These are phyloP conservation scores for Enhydra lutris DNA, from an alignment of 2,113 vertebrate genomes.

Conservation along the genomic window DNA sequence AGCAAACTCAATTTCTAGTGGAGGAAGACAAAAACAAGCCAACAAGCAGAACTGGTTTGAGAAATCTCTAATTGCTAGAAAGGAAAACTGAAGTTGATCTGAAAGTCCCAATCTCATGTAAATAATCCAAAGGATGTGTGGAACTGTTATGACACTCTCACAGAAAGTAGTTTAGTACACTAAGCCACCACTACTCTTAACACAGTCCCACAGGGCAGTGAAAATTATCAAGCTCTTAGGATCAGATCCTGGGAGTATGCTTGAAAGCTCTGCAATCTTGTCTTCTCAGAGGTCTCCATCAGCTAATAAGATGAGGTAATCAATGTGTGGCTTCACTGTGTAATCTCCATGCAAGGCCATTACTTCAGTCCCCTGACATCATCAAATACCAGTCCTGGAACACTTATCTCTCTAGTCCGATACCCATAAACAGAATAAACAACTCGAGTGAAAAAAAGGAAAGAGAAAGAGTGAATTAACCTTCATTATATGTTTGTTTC, in stretches of 20 bases:
- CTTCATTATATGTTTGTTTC: background rate
- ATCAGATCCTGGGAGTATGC: slow-evolving; percentile 58
- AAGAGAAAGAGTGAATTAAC: background rate
- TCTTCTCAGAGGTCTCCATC: slow-evolving; percentile 74
- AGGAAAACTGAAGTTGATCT: background rate
- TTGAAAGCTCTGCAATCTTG: slow-evolving; percentile 74
- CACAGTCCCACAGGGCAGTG: slow-evolving; percentile 27
- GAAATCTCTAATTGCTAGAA: background rate
- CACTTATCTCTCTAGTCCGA: slow-evolving; percentile 72
- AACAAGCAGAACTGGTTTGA: background rate
- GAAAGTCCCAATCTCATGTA: background rate
- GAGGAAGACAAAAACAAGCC: background rate
- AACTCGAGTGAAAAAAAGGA: background rate
- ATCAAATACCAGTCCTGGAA: slow-evolving; percentile 63
- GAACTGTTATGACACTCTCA: background rate
- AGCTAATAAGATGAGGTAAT: slow-evolving; percentile 83
- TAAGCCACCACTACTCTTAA: background rate
- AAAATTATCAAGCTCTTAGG: slow-evolving; percentile 48
- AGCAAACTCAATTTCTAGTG: background rate
- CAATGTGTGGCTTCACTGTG: slow-evolving; percentile 67
- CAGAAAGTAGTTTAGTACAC: background rate
- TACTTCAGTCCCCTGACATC: slow-evolving; percentile 78
- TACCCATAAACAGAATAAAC: slow-evolving; percentile 50
- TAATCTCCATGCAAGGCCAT: slow-evolving; percentile 75
- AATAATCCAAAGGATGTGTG: background rate